A percentile compares a stretch with the other conserved stretches of the same genome.
phyloP scores from a whole-genome alignment of 2,113 vertebrate species.

The Siniperca knerii region DNA sequence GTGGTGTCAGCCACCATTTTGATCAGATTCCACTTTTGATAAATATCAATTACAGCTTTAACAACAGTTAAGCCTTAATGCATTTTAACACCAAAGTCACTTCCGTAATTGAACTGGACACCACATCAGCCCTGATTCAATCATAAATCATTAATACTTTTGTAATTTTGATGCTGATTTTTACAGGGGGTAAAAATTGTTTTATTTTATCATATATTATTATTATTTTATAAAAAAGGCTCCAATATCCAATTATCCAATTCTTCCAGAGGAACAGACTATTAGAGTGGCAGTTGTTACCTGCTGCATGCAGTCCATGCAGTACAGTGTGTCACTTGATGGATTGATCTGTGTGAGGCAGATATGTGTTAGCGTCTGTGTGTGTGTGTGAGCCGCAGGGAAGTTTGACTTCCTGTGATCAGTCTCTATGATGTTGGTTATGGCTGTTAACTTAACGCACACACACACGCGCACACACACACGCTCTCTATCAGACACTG shows the following conservation, averaged over 20 bases:
- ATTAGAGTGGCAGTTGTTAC: slow-evolving; percentile 9
- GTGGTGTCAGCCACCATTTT: background rate
- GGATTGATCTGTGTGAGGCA: slow-evolving; percentile 41
- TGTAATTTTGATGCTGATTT: background rate
- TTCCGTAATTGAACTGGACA: background rate
- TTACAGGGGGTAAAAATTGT: background rate
- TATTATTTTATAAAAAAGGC: no score
- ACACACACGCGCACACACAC: background rate
- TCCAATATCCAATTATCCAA: background rate
- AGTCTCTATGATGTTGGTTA: slow-evolving; percentile 66
- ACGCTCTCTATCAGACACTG: background rate
- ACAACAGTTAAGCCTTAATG: background rate
- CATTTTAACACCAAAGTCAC: background rate
- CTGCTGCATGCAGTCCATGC: slow-evolving; percentile 18
- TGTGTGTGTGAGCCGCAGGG: slow-evolving; percentile 36
- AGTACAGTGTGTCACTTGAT: slow-evolving; percentile 27
- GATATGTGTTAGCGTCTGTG: background rate
- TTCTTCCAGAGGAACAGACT: slow-evolving; percentile 8
- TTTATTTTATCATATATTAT: background rate
- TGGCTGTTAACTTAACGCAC: slow-evolving; percentile 56
- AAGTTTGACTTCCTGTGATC: slow-evolving; percentile 49
- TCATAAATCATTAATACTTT: background rate
- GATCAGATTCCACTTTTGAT: background rate
- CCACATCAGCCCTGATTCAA: background rate
- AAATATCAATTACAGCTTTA: background rate